A percentile compares a stretch with the other conserved stretches of the same genome.
Evolutionary conservation across 2,888 invertebrate genomes (phyloP).

Genomic region (Apamea crenata): DNA sequence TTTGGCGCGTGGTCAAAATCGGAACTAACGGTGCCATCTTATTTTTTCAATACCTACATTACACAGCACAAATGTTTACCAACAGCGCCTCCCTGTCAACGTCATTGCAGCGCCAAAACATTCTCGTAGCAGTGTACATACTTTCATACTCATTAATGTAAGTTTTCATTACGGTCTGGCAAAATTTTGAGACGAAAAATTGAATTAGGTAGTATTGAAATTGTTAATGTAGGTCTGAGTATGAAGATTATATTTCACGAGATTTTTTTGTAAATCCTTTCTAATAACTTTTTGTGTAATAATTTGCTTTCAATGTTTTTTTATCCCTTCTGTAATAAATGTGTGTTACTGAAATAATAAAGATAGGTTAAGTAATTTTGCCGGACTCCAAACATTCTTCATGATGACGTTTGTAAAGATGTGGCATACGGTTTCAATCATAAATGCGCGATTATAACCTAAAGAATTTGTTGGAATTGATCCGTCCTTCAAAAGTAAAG

Average conservation of each 20-base stretch:
- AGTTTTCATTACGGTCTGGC: conserved; percentile 45
- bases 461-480: neutral
- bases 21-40: neutral
- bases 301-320: neutral
- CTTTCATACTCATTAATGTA: conserved; percentile 32
- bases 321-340: neutral
- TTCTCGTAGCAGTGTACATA: conserved; percentile 11
- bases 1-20: neutral
- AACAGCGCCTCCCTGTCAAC: neutral
- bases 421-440: conserved; percentile 19
- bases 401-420: conserved; percentile 44
- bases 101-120: neutral
- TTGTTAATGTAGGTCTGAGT: neutral
- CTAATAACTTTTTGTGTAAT: neutral
- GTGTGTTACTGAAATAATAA: neutral
- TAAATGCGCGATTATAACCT: neutral
- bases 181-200: conserved; percentile 24
- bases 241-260: neutral
- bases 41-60: conserved; percentile 7
- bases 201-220: neutral
- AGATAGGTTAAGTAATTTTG: conserved; percentile 40
- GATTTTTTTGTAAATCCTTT: too few species aligned
- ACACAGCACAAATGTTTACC: neutral
- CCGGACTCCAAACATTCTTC: conserved; percentile 33
- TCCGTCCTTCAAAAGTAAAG: neutral